Evolutionary conservation across 2,797 vertebrate genomes (phyloP), one percentile per base, ranked within the genome.

Genomic region (Melanotaenia nigrans): DNA sequence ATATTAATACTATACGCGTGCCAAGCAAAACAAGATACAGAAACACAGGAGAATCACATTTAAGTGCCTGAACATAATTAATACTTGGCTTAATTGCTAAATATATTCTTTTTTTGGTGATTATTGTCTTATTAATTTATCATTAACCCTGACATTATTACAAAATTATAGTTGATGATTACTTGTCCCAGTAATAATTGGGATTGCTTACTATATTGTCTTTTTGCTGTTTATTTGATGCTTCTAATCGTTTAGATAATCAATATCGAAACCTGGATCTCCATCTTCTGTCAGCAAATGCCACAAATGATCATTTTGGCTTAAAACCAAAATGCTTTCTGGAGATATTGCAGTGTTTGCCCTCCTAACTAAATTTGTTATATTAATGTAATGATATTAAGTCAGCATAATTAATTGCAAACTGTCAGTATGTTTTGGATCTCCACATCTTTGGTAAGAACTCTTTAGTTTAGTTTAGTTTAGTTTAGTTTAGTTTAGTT

Each of bases 1-100:
- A 92, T 88, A 85, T 75, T 90, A 91, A 92, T 91, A 85, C 87
- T 90, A 82, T 88, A 87, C 87, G 53, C 74, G 88, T 93, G 93
- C 87, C 91, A 73, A 79, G 66, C 73, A 22, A 67, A 65, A 40
- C 8, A 32, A 54, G 47, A 75, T 55, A 20, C 24, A 81, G 80
- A 70, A 78, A 67, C 68, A 2, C 55, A 75, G 25, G 49, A 51
- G 79, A 70, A 78, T 65, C 68, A 2, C 55, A 75, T 25, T 33
- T 33, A 33, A 33, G 14, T 42, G 40, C 3, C 16, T 6, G 18
- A 45, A 45, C 18, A 45, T 20, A 20, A 45, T 20, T 42, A 16
- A 45, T 20, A 5, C 40, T 42, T 40, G 45, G 20, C 47, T 49
- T 22, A 22, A n/a, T 4, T 47, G 45, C 20, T n/a, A 49, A 49